Evolutionary conservation across 2,888 invertebrate species (phyloP), one percentile per base, ranked within the genome.

Genomic region (Balanococcus diminutus): DNA sequence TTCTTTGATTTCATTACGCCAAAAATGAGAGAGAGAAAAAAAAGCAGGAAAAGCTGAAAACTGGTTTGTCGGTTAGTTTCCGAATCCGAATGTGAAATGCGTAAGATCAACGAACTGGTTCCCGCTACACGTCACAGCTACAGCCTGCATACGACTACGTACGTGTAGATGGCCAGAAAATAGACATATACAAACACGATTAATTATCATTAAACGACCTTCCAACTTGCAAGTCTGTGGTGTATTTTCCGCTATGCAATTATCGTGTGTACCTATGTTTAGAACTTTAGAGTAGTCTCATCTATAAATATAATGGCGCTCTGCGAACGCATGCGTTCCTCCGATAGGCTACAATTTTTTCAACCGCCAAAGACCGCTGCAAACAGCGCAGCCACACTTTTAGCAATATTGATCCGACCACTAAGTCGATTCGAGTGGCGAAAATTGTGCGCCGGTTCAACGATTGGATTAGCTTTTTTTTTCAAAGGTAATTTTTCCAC

Each of bases 1-100:
- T 79, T 79, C 75, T 79, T 79, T 79, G 75, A 79, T 79, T 79
- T 79, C 36, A 79, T 79, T 79, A 79, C 75, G 75, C 75, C 75
- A 79, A 79, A 79, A 79, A 36, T 79, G 31, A 72, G n/a, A n/a
- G n/a, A n/a, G n/a, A n/a, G n/a, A 11, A 72, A 36, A 36, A 79
- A 79, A 36, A 79, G 36, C 19, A 79, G 75, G 75, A 79, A 36
- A 79, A 67, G 28, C 56, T 67, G 28, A 67, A 67, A 79, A 79
- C 75, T 36, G 75, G 75, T 79, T 79, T 75, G 19, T 11, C 19
- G 36, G 75, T 79, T 79, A 79, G 75, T 79, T 79, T 79, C 36
- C 75, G 56, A 56, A 56, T 22, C 56, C 56, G 32, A 36, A 36
- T 51, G n/a, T 22, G 32, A 79, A 79, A 79, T 79, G 75, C 75